A percentile compares a stretch with the other conserved stretches of the same genome.
These are phyloP conservation scores for Pachymerium ferrugineum DNA, from an alignment of 2,888 invertebrate species.

Conservation along the genomic window DNA sequence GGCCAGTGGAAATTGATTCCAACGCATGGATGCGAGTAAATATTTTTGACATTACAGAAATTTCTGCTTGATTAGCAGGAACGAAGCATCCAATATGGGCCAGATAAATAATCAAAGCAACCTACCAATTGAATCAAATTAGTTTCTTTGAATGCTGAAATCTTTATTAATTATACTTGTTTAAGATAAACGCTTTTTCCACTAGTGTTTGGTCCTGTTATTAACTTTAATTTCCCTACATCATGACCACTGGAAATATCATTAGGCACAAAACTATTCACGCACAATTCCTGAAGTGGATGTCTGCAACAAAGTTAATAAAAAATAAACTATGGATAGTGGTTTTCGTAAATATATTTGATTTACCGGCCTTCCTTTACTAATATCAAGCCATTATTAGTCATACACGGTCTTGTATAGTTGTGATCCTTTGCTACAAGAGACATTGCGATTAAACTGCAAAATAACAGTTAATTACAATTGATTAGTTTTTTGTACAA, in stretches of 20 bases:
- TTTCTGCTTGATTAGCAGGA: slow-evolving; percentile 67
- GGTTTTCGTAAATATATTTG: background rate
- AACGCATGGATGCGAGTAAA: slow-evolving; percentile 67
- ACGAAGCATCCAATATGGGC: slow-evolving; percentile 86
- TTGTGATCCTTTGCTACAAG: slow-evolving; percentile 59
- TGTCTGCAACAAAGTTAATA: slow-evolving; percentile 53
- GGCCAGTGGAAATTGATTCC: slow-evolving; percentile 69
- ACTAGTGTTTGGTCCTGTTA: slow-evolving; percentile 85
- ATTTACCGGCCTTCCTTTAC: slow-evolving; percentile 58
- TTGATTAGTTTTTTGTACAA: slow-evolving; percentile 31
- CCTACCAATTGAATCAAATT: slow-evolving; percentile 42
- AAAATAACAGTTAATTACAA: slow-evolving; percentile 38
- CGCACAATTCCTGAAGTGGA: slow-evolving; percentile 65
- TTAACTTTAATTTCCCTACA: slow-evolving; percentile 61
- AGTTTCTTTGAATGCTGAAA: background rate
- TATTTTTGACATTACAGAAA: slow-evolving; percentile 68
- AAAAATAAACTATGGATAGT: background rate
- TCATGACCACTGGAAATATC: slow-evolving; percentile 56
- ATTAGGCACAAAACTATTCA: slow-evolving; percentile 67
- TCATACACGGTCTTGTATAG: slow-evolving; percentile 61
- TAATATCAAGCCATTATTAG: slow-evolving; percentile 54
- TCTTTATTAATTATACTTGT: slow-evolving; percentile 53
- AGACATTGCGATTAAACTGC: slow-evolving; percentile 62
- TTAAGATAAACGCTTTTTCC: slow-evolving; percentile 91
- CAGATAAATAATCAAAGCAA: slow-evolving; percentile 71